Conservation (phyloP, 2,113 vertebrate genomes). For the Isichthys henryi region DNA sequence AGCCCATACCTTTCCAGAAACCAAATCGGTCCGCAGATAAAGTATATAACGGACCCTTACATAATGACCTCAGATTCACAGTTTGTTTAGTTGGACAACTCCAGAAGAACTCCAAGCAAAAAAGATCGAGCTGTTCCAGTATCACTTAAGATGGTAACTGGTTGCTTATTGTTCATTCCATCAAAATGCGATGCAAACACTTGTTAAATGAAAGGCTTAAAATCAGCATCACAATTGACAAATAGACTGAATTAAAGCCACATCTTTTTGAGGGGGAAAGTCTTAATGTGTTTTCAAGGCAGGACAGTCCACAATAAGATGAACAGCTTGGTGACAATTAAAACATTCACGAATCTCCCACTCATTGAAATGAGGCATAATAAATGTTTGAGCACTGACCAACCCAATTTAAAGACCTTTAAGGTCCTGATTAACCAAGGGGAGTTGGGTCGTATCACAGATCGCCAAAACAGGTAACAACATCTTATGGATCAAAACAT, state of each 20-base stretch:
- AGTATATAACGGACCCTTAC: neutral
- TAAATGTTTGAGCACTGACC: neutral
- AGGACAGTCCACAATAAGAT: neutral
- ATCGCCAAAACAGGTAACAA: neutral
- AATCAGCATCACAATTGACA: neutral
- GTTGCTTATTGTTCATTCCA: neutral
- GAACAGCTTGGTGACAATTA: neutral
- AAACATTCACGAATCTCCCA: neutral
- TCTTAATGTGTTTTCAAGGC: neutral
- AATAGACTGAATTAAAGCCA: neutral
- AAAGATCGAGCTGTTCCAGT: neutral
- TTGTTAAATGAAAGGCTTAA: neutral
- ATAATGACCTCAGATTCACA: neutral
- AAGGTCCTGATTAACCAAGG: neutral
- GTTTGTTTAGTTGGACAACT: neutral
- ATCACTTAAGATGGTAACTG: neutral
- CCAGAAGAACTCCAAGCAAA: neutral
- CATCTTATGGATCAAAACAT: neutral
- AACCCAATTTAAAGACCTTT: neutral
- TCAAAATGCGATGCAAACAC: neutral
- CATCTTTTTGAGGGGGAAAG: neutral
- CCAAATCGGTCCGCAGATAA: neutral
- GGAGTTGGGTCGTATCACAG: neutral
- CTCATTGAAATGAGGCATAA: neutral
- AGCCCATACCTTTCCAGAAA: neutral